Conservation (phyloP, 2,113 vertebrate species). For the Cephalopterus ornatus region DNA sequence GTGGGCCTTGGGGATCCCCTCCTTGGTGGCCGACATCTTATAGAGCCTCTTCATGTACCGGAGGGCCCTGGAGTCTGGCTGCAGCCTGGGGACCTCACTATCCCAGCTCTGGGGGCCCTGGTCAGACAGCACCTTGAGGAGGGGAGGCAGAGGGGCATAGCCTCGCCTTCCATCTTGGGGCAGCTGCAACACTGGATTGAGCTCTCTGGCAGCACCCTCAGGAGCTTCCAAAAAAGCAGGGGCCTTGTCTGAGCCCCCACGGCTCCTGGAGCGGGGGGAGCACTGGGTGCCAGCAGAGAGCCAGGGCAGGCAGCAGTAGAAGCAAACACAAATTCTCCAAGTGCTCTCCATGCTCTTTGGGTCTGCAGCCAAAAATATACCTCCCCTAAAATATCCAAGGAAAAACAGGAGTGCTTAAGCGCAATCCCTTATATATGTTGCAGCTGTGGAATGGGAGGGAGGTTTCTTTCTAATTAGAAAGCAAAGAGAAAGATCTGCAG, state of each 20-base stretch:
- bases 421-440: constrained; percentile 61
- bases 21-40: constrained; percentile 79
- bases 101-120: constrained; percentile 54
- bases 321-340: constrained; percentile 30
- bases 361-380: not conserved
- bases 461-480: constrained; percentile 29
- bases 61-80: constrained; percentile 83
- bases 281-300: constrained; percentile 14
- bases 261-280: constrained; percentile 2
- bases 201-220: not conserved
- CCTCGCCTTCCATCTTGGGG: not conserved
- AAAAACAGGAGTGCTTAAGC: not conserved
- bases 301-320: constrained; percentile 57
- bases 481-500: constrained; percentile 18
- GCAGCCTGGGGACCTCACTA: constrained; percentile 39
- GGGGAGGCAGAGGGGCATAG: constrained; percentile 69
- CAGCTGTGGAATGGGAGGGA: constrained; percentile 39
- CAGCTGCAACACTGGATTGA: not conserved
- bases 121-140: constrained; percentile 81
- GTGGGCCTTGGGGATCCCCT: constrained; percentile 76
- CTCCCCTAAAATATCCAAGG: not conserved
- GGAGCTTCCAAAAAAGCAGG: not conserved
- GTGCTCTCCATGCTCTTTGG: constrained; percentile 56
- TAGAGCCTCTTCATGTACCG: constrained; percentile 90
- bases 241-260: not conserved